Percentiles rank a stretch among this genome's conserved stretches.
Conservation (phyloP, 1,140 invertebrate species). For the Panulirus ornatus region DNA sequence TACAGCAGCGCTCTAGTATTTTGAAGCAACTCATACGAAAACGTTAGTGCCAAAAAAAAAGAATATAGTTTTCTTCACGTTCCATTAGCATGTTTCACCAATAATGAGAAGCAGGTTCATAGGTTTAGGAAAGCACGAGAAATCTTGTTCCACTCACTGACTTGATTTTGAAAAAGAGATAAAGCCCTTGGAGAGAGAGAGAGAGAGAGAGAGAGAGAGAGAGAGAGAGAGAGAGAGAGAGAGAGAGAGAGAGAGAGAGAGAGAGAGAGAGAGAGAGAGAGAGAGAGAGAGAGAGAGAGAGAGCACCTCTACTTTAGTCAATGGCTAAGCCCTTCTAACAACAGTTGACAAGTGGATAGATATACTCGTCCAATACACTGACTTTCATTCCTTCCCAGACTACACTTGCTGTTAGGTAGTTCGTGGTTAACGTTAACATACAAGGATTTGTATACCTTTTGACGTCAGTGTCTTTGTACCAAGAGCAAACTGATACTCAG, state of each 20-base stretch:
- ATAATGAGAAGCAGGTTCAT: background rate
- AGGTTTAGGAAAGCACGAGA: background rate
- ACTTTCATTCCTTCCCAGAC: background rate
- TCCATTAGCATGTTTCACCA: background rate
- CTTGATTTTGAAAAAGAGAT: background rate
- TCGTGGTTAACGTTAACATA: background rate
- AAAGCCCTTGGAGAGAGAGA: no score
- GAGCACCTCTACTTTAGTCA: background rate
- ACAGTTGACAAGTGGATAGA: background rate
- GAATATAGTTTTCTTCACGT: background rate
- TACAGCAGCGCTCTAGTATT: background rate
- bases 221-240: constrained; percentile 8
- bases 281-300: background rate
- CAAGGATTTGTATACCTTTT: background rate
- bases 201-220: background rate
- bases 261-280: constrained; percentile 22
- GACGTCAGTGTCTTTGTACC: background rate
- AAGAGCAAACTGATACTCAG: background rate
- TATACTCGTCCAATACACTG: background rate
- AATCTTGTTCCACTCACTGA: background rate
- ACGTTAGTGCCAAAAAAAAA: background rate
- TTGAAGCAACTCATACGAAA: background rate
- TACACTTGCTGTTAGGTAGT: background rate
- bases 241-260: background rate
- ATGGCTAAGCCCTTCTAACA: background rate